Conservation (phyloP, 2,888 invertebrate genomes). For the Venustoraphidia nigricollis region DNA sequence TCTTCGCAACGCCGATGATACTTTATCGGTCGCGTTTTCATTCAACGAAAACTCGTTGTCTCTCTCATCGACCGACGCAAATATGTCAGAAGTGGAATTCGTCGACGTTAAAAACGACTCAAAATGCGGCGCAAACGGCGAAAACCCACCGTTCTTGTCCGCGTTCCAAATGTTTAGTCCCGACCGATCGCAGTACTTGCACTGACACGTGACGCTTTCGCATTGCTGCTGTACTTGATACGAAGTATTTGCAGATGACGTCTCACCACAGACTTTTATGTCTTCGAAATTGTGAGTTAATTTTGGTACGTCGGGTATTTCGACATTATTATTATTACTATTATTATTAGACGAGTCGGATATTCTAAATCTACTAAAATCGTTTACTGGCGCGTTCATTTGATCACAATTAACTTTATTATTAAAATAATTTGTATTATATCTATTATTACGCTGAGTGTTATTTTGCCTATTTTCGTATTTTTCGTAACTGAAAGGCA, state of each 20-base stretch:
- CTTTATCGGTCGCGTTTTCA: conserved; percentile 17
- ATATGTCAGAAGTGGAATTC: conserved; percentile 10
- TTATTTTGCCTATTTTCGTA: conserved; percentile 10
- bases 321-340: neutral
- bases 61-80: neutral
- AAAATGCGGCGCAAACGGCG: no score
- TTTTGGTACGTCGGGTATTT: conserved; percentile 5
- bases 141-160: conserved; percentile 36
- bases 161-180: conserved; percentile 57
- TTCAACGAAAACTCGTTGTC: conserved; percentile 12
- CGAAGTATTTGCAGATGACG: conserved; percentile 33
- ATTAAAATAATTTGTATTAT: no score
- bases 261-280: conserved; percentile 22
- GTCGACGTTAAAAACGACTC: conserved; percentile 34
- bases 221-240: conserved; percentile 13
- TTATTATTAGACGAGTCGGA: no score
- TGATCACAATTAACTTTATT: neutral
- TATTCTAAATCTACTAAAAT: no score
- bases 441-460: neutral
- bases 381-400: neutral
- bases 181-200: conserved; percentile 59
- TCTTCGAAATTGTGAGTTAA: conserved; percentile 21
- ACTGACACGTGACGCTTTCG: conserved; percentile 42
- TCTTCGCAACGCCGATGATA: conserved; percentile 28
- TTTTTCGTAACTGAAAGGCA: conserved; percentile 17